A percentile compares a stretch with the other conserved stretches of the same genome.
These are phyloP conservation scores for Caenorhabditis latens DNA, from an alignment of 1,140 invertebrate species.

Conservation along the genomic window DNA sequence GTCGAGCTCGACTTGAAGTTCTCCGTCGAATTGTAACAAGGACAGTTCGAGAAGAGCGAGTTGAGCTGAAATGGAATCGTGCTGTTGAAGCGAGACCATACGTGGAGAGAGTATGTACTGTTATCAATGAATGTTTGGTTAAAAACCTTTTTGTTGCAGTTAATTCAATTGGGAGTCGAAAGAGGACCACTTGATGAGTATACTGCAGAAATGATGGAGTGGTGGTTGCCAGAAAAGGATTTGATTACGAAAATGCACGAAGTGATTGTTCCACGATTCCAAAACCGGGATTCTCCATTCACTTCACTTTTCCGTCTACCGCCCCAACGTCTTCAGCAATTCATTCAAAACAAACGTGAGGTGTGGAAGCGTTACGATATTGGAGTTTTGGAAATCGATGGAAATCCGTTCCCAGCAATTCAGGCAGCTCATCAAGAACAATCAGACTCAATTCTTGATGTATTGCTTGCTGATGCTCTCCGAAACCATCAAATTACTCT, in stretches of 20 bases:
- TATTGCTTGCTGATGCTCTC: conserved; percentile 2
- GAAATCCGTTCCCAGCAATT: conserved; percentile 65
- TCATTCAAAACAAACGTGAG: conserved; percentile 61
- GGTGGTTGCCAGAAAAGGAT: conserved; percentile 73
- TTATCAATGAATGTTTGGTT: conserved; percentile 11
- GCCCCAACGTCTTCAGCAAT: conserved; percentile 63
- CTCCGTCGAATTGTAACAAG: conserved; percentile 71
- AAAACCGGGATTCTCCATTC: conserved; percentile 67
- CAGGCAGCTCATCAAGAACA: conserved; percentile 26
- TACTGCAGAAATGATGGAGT: conserved; percentile 74
- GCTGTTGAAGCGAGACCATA: conserved; percentile 71
- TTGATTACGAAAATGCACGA: conserved; percentile 70
- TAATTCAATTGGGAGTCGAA: conserved; percentile 73
- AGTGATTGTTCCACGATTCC: conserved; percentile 69
- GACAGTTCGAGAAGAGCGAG: conserved; percentile 72
- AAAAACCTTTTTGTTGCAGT: conserved; percentile 61
- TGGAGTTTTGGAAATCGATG: conserved; percentile 72
- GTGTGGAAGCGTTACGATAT: conserved; percentile 65
- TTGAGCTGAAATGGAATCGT: conserved; percentile 72
- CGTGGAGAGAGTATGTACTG: conserved; percentile 68
- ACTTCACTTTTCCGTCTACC: conserved; percentile 70
- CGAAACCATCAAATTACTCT: conserved; percentile 38
- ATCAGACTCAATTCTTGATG: conserved; percentile 58
- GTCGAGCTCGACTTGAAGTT: conserved; percentile 62
- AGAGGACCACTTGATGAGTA: conserved; percentile 71